Evolutionary conservation across 1,140 invertebrate genomes (phyloP).

Genomic region (Drosophila truncata): DNA sequence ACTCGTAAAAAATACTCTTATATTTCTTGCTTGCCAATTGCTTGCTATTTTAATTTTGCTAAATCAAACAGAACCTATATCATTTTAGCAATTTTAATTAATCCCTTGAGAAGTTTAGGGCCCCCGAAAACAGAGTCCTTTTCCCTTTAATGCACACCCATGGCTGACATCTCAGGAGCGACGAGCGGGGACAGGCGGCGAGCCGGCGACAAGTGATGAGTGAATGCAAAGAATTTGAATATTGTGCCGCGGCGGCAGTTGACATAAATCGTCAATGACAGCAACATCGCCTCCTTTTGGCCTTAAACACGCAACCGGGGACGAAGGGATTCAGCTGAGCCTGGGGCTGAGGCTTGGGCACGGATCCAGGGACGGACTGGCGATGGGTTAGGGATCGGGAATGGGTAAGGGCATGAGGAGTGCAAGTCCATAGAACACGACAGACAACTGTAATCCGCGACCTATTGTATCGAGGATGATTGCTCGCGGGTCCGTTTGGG

Average conservation of each 20-base stretch:
- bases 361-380: neutral
- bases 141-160: neutral
- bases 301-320: constrained; percentile 68
- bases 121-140: neutral
- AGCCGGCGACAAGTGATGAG: constrained; percentile 78
- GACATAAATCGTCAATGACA: constrained; percentile 84
- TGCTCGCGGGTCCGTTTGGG: constrained; percentile 44
- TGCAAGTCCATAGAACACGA: constrained; percentile 69
- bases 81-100: neutral
- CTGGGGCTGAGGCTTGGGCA: neutral
- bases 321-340: neutral
- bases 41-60: too few species aligned
- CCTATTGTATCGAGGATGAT: constrained; percentile 61
- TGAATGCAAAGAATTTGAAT: constrained; percentile 84
- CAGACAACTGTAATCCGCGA: constrained; percentile 80
- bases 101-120: too few species aligned
- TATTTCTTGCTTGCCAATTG: neutral
- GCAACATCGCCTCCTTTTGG: constrained; percentile 81
- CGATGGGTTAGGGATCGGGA: constrained; percentile 2
- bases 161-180: constrained; percentile 13
- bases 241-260: constrained; percentile 78
- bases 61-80: neutral
- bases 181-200: constrained; percentile 31
- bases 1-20: too few species aligned
- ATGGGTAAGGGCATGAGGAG: constrained; percentile 12